Percentiles rank a stretch among this genome's conserved stretches.
phyloP scores from a whole-genome alignment of 2,113 vertebrate species.

The Okapia johnstoni region DNA sequence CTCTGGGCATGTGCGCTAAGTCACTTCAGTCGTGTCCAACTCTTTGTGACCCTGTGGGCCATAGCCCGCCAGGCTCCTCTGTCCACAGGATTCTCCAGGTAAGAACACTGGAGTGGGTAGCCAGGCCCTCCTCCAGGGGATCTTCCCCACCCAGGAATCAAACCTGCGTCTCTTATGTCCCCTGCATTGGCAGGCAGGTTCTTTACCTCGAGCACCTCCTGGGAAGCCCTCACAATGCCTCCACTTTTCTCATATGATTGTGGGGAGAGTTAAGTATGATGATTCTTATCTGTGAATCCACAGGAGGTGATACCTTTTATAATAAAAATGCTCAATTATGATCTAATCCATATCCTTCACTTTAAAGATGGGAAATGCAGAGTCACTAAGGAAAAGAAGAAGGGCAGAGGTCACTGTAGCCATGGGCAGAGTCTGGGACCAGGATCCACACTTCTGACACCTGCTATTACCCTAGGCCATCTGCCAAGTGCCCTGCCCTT shows the following conservation, averaged over 20 bases:
- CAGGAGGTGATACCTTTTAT: neutral
- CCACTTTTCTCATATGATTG: neutral
- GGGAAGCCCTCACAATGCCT: neutral
- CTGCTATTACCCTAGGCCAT: no score
- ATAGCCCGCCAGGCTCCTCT: neutral
- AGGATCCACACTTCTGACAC: neutral
- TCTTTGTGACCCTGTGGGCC: neutral
- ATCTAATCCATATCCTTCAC: neutral
- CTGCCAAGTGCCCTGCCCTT: neutral
- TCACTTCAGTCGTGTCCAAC: neutral
- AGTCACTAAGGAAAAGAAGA: neutral
- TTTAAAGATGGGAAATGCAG: neutral
- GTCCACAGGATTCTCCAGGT: neutral
- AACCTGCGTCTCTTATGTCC: rapidly evolving
- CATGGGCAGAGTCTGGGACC: neutral
- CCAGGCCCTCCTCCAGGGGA: neutral
- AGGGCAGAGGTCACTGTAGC: neutral
- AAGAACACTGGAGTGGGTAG: neutral
- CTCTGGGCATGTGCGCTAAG: neutral
- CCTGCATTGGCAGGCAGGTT: neutral
- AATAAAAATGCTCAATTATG: neutral
- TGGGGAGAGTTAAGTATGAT: neutral
- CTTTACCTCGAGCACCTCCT: neutral
- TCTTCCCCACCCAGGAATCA: neutral
- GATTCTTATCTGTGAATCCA: neutral